Percentiles rank a stretch among this genome's conserved stretches.
Conservation (phyloP, 2,113 vertebrate species). For the Gambusia affinis region DNA sequence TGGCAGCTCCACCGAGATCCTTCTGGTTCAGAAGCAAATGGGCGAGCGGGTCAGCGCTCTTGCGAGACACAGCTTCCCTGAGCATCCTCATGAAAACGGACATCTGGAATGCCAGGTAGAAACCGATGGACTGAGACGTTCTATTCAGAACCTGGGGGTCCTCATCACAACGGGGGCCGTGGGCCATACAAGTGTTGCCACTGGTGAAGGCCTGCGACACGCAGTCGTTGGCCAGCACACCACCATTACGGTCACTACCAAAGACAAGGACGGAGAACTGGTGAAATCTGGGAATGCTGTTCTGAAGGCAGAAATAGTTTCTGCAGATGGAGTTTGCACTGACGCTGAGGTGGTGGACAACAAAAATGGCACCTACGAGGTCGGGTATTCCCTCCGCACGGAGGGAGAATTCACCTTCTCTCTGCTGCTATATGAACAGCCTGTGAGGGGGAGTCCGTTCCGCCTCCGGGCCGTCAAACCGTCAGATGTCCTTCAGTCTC, state of each 20-base stretch:
- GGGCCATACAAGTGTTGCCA: constrained; percentile 91
- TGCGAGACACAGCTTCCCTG: constrained; percentile 86
- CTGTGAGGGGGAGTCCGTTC: constrained; percentile 91
- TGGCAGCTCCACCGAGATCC: constrained; percentile 90
- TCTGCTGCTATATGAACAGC: constrained; percentile 90
- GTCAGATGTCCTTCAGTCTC: constrained; percentile 89
- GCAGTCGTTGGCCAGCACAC: constrained; percentile 89
- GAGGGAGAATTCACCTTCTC: constrained; percentile 91
- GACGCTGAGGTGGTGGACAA: constrained; percentile 91
- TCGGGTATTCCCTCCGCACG: constrained; percentile 86
- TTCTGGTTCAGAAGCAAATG: constrained; percentile 96
- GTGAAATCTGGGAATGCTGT: constrained; percentile 90
- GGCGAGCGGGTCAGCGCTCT: constrained; percentile 89
- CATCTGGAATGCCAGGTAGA: constrained; percentile 92
- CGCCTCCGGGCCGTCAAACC: constrained; percentile 86
- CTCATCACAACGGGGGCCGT: constrained; percentile 92
- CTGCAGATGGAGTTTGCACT: constrained; percentile 77
- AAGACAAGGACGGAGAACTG: constrained; percentile 91
- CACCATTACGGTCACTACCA: constrained; percentile 92
- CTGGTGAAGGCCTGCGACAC: constrained; percentile 92
- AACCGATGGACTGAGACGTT: constrained; percentile 89
- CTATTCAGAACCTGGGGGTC: constrained; percentile 93
- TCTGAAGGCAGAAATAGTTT: constrained; percentile 83
- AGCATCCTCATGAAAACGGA: constrained; percentile 90
- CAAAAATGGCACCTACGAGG: constrained; percentile 96